Evolutionary conservation across 64 coral and sea anemone species (phyloP).

Genomic region (Montipora efflorescens): DNA sequence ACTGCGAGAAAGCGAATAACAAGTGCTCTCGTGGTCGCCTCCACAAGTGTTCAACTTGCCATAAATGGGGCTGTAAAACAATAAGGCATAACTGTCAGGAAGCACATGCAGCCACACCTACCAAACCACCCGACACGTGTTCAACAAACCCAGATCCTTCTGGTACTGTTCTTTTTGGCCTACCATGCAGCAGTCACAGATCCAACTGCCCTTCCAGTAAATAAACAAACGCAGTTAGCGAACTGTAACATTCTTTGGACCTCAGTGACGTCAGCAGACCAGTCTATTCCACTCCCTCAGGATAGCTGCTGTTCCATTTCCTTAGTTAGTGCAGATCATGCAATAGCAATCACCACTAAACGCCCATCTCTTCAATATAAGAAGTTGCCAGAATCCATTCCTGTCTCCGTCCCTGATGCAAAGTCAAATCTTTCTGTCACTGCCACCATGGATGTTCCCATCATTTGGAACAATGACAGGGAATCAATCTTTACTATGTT

Average conservation of each 20-base stretch:
- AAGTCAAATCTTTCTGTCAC: too few relatives aligned
- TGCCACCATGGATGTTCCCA: too few relatives aligned
- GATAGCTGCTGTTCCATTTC: not conserved
- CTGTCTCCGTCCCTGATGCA: not conserved
- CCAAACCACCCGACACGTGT: not conserved
- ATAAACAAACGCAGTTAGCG: not conserved
- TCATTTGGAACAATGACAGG: too few relatives aligned
- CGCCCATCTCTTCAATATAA: not conserved
- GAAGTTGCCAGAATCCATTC: not conserved
- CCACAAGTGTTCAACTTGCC: not conserved
- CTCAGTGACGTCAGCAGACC: not conserved
- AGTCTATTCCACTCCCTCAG: slow-evolving; percentile 1
- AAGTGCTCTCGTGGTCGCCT: not conserved
- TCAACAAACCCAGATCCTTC: not conserved
- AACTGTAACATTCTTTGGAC: not conserved
- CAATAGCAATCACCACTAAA: not conserved
- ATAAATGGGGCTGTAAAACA: slow-evolving; percentile 19
- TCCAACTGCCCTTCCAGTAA: not conserved
- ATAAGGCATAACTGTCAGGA: not conserved
- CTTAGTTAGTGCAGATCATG: not conserved
- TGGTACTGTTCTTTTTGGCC: not conserved
- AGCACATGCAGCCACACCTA: not conserved
- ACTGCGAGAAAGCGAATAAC: slow-evolving; percentile 18
- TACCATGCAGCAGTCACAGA: not conserved
- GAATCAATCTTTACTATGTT: too few relatives aligned